Conservation (phyloP, 2,888 invertebrate species). For the Cephus runcator region DNA sequence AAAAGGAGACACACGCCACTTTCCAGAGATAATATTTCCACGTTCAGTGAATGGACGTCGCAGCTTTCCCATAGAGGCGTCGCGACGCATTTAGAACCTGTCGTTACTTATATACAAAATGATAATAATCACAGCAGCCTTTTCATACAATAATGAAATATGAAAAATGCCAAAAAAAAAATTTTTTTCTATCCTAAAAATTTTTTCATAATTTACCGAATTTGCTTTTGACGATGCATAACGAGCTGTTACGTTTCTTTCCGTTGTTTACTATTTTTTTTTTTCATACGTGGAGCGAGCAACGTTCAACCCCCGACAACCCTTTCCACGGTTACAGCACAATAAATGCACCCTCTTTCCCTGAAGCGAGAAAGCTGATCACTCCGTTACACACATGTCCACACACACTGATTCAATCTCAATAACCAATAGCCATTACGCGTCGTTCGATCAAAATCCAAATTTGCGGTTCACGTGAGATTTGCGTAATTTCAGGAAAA, state of each 20-base stretch:
- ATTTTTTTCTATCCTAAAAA: no score
- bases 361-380: neutral
- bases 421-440: neutral
- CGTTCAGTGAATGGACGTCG: neutral
- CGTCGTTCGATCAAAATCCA: neutral
- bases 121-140: neutral
- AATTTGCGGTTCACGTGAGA: neutral
- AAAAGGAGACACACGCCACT: neutral
- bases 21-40: neutral
- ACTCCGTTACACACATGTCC: neutral
- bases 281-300: no score
- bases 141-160: neutral
- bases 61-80: neutral
- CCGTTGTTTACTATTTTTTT: no score
- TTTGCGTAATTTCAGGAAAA: neutral
- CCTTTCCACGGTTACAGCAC: no score
- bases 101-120: neutral
- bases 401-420: no score
- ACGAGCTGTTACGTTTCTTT: no score
- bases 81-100: neutral
- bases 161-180: neutral
- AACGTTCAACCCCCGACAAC: neutral
- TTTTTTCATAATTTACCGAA: no score
- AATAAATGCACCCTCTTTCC: neutral
- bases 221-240: no score